A percentile compares a stretch with the other conserved stretches of the same genome.
Evolutionary conservation across 2,113 vertebrate species (phyloP).

Genomic region (Neodon shergylaensis): DNA sequence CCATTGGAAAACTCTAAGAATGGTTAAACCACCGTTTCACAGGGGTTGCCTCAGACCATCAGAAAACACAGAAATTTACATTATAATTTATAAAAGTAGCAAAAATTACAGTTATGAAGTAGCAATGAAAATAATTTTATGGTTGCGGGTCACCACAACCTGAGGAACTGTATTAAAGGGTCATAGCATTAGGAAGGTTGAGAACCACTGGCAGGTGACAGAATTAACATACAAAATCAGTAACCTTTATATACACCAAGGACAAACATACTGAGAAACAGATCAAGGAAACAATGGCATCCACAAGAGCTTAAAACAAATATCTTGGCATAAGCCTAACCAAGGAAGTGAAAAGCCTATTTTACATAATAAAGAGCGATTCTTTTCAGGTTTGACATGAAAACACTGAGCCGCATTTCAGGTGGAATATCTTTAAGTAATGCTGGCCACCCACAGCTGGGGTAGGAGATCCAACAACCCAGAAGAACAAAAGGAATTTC

Average conservation of each 20-base stretch:
- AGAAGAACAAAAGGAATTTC: background rate
- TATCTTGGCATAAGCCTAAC: background rate
- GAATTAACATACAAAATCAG: background rate
- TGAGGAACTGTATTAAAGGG: background rate
- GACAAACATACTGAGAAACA: background rate
- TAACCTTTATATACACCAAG: background rate
- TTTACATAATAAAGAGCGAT: background rate
- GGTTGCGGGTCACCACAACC: background rate
- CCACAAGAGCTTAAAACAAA: background rate
- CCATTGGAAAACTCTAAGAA: background rate
- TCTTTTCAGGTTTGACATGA: background rate
- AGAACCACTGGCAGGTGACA: background rate
- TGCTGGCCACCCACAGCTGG: background rate
- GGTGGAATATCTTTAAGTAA: background rate
- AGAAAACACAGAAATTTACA: background rate
- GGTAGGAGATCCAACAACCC: background rate
- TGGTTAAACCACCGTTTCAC: background rate
- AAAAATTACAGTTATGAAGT: background rate
- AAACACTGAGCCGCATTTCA: background rate
- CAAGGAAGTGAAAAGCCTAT: background rate
- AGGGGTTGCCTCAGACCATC: background rate
- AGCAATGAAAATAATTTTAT: background rate
- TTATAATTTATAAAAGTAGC: background rate
- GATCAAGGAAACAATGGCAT: background rate
- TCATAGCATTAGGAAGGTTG: background rate